phyloP scores from a whole-genome alignment of 2,888 invertebrate genomes.

The Zootermopsis nevadensis region DNA sequence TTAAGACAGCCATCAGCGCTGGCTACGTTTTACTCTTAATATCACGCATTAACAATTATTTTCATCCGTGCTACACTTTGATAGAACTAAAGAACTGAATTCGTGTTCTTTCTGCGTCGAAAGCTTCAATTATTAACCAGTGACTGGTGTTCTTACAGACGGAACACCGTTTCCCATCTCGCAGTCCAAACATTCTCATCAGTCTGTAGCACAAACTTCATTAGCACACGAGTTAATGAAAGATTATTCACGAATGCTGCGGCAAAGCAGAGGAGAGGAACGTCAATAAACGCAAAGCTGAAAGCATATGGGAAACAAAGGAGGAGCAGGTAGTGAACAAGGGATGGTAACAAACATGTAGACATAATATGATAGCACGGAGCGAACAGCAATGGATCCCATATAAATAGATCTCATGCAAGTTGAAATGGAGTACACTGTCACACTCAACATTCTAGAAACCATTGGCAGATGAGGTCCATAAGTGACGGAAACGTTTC shows the following conservation, averaged over 20 bases:
- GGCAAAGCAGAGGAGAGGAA: neutral
- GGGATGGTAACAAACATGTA: neutral
- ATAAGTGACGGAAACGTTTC: too few species aligned
- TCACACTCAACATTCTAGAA: too few species aligned
- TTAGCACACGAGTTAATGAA: conserved; percentile 4
- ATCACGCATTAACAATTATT: too few species aligned
- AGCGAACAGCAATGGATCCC: neutral
- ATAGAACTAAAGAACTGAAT: neutral
- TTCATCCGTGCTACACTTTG: too few species aligned
- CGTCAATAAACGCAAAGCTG: neutral
- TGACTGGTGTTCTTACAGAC: neutral
- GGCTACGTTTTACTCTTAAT: too few species aligned
- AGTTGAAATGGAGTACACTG: too few species aligned
- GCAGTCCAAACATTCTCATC: neutral
- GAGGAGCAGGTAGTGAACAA: neutral
- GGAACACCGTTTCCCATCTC: neutral
- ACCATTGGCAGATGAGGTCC: too few species aligned
- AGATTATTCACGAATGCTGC: conserved; percentile 2
- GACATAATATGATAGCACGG: neutral
- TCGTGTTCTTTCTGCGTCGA: neutral
- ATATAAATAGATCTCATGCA: too few species aligned
- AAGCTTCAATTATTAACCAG: neutral
- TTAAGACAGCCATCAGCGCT: too few species aligned
- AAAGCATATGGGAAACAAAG: neutral
- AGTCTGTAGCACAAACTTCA: conserved; percentile 1